Evolutionary conservation across 2,888 invertebrate genomes (phyloP), one percentile per base, ranked within the genome.

Genomic region (Troides aeacus): DNA sequence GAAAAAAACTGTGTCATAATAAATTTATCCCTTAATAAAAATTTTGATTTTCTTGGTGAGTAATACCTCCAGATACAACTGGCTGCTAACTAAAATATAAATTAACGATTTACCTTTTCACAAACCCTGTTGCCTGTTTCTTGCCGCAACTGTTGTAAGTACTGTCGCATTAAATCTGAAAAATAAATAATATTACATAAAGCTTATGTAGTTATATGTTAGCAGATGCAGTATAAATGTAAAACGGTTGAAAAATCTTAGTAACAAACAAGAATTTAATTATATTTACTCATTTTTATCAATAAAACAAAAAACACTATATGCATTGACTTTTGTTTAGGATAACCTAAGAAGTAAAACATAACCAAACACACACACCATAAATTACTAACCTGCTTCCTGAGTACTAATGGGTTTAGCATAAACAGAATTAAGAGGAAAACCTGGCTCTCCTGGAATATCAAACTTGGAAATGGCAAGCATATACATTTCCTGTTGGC

Each of bases 341-440:
- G 15, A 23, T 23, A 58, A 58, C 17, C 24, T 21, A 58, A 57
- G 58, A 15, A 18, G 39, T 21, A 39, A 12, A 60, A 60, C 12
- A 30, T 30, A n/a, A 42, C 21, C 4, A 46, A 15, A 46, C 15
- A n/a, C n/a, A n/a, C n/a, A 46, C 15, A 12, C 0, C 2, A 56
- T n/a, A 10, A 42, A 57, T 17, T 53, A 36, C 76, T 70, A 88
- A 97, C 97, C 98, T 80, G 96, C 95, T 89, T 99, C 99, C 67
- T 94, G 93, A 23, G 95, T 91, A 77, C 93, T 95, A 18, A 93
- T 89, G 23, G 99, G 99, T 83, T 96, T 98, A 0, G 96, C 97
- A 89, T 98, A 99, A 66, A 99, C 98, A 17, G 98, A 96, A 90
- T 99, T 99, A 21, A 99, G 92, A 1, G 99, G 99, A 84, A 99